Evolutionary conservation across 37 sponge, comb jelly and placozoan species (phyloP).

Genomic region (Ephydatia muelleri): DNA sequence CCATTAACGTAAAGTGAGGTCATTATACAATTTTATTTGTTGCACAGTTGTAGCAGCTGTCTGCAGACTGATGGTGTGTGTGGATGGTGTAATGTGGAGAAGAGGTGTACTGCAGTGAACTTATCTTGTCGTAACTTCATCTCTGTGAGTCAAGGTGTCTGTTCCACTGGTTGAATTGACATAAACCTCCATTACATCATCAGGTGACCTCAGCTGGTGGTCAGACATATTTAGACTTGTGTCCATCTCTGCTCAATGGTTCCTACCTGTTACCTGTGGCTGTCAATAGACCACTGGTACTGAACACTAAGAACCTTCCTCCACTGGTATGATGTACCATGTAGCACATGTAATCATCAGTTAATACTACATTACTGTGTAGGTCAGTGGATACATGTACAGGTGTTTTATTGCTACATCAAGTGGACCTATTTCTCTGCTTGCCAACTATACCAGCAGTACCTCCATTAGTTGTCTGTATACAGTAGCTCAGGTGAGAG

Average conservation of each 20-base stretch:
- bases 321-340: too few species aligned
- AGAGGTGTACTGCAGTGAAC: conserved; percentile 46
- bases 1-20: too few species aligned
- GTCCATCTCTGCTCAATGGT: conserved; percentile 7
- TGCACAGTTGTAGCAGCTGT: conserved; percentile 44
- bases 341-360: too few species aligned
- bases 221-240: conserved; percentile 27
- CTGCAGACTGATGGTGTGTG: conserved; percentile 29
- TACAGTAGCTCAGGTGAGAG: neutral
- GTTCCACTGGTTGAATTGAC: too few species aligned
- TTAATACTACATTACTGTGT: too few species aligned
- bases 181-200: too few species aligned
- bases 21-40: too few species aligned
- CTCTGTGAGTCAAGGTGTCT: too few species aligned
- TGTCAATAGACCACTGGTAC: conserved; percentile 6
- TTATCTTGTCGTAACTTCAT: conserved; percentile 2
- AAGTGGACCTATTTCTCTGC: neutral
- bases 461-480: neutral
- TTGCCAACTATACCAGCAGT: neutral
- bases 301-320: conserved; percentile 45
- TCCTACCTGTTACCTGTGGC: conserved; percentile 40
- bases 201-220: neutral
- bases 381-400: neutral
- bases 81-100: conserved; percentile 41
- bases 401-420: neutral